phyloP scores from a whole-genome alignment of 2,797 vertebrate species.

The Leuciscus waleckii region DNA sequence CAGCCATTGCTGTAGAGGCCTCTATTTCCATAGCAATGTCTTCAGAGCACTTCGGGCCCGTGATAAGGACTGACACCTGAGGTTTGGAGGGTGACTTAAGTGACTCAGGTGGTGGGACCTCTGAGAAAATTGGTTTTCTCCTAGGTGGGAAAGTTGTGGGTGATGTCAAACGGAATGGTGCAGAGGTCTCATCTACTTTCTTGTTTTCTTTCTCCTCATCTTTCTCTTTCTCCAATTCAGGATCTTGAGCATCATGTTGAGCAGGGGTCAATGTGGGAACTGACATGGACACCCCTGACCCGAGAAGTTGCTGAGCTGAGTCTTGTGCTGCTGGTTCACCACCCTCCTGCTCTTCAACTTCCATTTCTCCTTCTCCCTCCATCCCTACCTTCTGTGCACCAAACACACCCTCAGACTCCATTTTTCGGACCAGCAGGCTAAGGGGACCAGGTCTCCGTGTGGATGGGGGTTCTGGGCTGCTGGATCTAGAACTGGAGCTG shows the following conservation, averaged over 20 bases:
- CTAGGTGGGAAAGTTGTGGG: conserved; percentile 47
- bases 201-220: conserved; percentile 57
- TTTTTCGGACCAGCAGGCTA: conserved; percentile 78
- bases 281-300: conserved; percentile 14
- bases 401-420: conserved; percentile 78
- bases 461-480: conserved; percentile 82
- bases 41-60: conserved; percentile 26
- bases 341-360: conserved; percentile 31
- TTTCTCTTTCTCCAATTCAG: conserved; percentile 24
- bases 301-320: conserved; percentile 8
- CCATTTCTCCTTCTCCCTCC: conserved; percentile 59
- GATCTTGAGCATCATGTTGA: conserved; percentile 31
- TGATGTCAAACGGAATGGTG: neutral
- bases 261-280: neutral
- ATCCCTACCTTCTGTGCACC: conserved; percentile 59
- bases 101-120: conserved; percentile 59
- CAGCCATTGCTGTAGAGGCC: neutral
- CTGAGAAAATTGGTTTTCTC: conserved; percentile 58
- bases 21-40: conserved; percentile 38
- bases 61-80: conserved; percentile 37
- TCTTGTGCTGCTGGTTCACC: neutral
- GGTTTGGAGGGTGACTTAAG: conserved; percentile 51
- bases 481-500: conserved; percentile 80
- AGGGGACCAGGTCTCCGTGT: conserved; percentile 76
- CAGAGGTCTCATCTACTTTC: conserved; percentile 15